A percentile compares a stretch with the other conserved stretches of the same genome.
Evolutionary conservation across 2,797 vertebrate species (phyloP).

Genomic region (Oreochromis grahami): DNA sequence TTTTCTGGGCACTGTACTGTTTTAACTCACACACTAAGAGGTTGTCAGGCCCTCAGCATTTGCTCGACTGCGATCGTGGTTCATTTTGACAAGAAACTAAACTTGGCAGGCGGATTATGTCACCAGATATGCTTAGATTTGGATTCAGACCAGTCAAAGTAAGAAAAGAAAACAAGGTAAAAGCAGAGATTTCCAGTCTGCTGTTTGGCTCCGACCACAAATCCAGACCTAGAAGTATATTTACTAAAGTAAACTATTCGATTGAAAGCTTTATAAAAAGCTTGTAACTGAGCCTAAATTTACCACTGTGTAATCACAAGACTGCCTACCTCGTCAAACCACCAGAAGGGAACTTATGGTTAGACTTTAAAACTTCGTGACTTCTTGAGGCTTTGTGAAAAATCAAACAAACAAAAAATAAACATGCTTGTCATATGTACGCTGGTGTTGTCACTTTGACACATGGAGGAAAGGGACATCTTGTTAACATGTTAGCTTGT

Average conservation of each 20-base stretch:
- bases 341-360: neutral
- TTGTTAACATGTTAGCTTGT: neutral
- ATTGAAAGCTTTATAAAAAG: neutral
- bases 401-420: neutral
- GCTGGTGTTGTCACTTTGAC: neutral
- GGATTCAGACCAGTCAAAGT: neutral
- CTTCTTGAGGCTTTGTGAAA: neutral
- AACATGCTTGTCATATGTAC: neutral
- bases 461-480: neutral
- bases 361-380: neutral
- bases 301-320: neutral
- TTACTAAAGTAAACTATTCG: neutral
- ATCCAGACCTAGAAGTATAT: neutral
- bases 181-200: neutral
- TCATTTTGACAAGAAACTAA: conserved; percentile 8
- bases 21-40: conserved; percentile 41
- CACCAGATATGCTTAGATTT: neutral
- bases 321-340: neutral
- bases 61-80: neutral
- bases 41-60: neutral
- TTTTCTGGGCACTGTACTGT: conserved; percentile 46
- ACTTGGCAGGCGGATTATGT: neutral
- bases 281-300: neutral
- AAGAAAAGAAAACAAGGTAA: neutral
- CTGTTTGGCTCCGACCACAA: neutral